Evolutionary conservation across 2,888 invertebrate genomes (phyloP).

Genomic region (Melinaea menophilus): DNA sequence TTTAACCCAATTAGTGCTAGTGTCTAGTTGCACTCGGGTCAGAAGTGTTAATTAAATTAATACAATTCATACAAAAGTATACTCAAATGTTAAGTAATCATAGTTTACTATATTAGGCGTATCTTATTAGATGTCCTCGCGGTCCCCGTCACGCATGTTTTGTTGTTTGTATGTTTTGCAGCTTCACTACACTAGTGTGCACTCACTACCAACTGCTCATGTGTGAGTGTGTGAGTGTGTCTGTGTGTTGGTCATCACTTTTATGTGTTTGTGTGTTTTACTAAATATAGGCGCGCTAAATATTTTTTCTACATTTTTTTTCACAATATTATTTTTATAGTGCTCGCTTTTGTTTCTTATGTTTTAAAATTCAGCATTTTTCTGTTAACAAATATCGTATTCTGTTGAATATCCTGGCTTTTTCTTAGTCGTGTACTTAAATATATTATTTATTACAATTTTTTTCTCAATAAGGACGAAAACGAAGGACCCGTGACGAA

Average conservation of each 20-base stretch:
- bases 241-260: not conserved
- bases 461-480: conserved; percentile 85
- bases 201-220: not conserved
- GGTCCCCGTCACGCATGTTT: conserved; percentile 21
- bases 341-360: conserved; percentile 17
- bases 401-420: not conserved
- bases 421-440: conserved; percentile 25
- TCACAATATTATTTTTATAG: not conserved
- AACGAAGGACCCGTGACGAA: conserved; percentile 99
- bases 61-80: no score
- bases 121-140: not conserved
- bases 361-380: conserved; percentile 1
- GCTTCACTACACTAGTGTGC: not conserved
- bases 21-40: no score
- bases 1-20: no score
- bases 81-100: no score
- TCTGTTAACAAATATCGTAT: not conserved
- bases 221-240: not conserved
- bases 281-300: not conserved
- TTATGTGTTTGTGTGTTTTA: not conserved
- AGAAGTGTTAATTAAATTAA: no score
- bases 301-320: conserved; percentile 4
- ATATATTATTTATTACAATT: conserved; percentile 16
- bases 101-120: not conserved
- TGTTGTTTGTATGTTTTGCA: conserved; percentile 1